phyloP scores from a whole-genome alignment of 2,113 vertebrate genomes.

The Callionymus lyra region DNA sequence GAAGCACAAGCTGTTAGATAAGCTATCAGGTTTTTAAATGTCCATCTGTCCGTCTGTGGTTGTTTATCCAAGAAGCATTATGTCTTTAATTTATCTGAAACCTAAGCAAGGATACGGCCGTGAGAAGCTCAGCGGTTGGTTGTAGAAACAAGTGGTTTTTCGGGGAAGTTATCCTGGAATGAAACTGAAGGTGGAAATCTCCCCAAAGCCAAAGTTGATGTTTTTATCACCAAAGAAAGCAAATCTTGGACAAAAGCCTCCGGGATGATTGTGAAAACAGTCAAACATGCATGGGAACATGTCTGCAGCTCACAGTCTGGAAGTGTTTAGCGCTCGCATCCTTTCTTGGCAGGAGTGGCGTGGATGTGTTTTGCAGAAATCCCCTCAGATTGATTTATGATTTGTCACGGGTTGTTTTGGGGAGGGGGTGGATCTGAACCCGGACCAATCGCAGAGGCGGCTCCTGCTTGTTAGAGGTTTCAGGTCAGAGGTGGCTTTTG shows the following conservation, averaged over 20 bases:
- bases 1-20: too few relatives aligned
- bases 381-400: slow-evolving; percentile 73
- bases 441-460: slow-evolving; percentile 13
- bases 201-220: slow-evolving; percentile 50
- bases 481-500: slow-evolving; percentile 17
- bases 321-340: slow-evolving; percentile 77
- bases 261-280: slow-evolving; percentile 81
- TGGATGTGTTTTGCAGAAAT: slow-evolving; percentile 73
- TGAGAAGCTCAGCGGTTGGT: too few relatives aligned
- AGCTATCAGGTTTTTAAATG: too few relatives aligned
- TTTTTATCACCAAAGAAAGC: slow-evolving; percentile 48
- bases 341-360: slow-evolving; percentile 37
- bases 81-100: too few relatives aligned
- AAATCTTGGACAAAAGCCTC: slow-evolving; percentile 64
- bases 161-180: too few relatives aligned
- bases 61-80: too few relatives aligned
- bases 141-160: too few relatives aligned
- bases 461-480: slow-evolving; percentile 9
- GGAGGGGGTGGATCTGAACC: slow-evolving; percentile 6
- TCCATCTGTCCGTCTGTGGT: too few relatives aligned
- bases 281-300: slow-evolving; percentile 86
- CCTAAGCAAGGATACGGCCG: too few relatives aligned
- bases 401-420: slow-evolving; percentile 45
- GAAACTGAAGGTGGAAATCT: slow-evolving; percentile 17
- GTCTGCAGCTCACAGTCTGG: slow-evolving; percentile 79